A percentile compares a stretch with the other conserved stretches of the same genome.
phyloP scores from a whole-genome alignment of 2,797 vertebrate genomes.

The Hipposideros larvatus region DNA sequence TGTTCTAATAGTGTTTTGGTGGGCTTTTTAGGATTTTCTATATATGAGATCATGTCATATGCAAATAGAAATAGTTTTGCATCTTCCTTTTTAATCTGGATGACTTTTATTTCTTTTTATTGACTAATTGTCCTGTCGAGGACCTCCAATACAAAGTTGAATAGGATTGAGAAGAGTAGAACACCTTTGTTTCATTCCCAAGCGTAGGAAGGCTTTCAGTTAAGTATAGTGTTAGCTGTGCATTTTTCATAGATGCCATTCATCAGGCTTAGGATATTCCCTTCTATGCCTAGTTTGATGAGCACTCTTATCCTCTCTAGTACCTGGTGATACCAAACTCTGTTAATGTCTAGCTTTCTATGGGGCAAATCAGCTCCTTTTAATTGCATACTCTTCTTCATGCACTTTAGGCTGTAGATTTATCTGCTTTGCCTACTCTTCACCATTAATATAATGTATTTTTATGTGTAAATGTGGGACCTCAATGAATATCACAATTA shows the following conservation, averaged over 20 bases:
- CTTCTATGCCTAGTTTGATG: not conserved
- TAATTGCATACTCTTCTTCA: not conserved
- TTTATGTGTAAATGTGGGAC: not conserved
- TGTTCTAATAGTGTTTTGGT: not conserved
- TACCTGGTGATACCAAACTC: not conserved
- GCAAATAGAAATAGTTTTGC: not conserved
- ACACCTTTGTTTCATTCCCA: not conserved
- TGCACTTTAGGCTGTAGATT: not conserved
- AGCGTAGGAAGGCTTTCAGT: not conserved
- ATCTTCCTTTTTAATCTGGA: not conserved
- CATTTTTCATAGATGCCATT: not conserved
- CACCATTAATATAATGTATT: not conserved
- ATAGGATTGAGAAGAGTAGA: not conserved
- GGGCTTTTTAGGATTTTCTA: not conserved
- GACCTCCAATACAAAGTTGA: not conserved
- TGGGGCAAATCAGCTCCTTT: not conserved
- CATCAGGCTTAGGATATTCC: not conserved
- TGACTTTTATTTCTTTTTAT: not conserved
- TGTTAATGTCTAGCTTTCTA: not conserved
- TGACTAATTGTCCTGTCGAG: not conserved
- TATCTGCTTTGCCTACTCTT: not conserved
- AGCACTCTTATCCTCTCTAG: not conserved
- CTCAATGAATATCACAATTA: not conserved
- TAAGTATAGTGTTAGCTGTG: not conserved
- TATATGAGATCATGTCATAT: not conserved